Base-by-base conservation (phyloP, 37 sponge, comb jelly and placozoan species). In the Aplysina aerophoba region DNA sequence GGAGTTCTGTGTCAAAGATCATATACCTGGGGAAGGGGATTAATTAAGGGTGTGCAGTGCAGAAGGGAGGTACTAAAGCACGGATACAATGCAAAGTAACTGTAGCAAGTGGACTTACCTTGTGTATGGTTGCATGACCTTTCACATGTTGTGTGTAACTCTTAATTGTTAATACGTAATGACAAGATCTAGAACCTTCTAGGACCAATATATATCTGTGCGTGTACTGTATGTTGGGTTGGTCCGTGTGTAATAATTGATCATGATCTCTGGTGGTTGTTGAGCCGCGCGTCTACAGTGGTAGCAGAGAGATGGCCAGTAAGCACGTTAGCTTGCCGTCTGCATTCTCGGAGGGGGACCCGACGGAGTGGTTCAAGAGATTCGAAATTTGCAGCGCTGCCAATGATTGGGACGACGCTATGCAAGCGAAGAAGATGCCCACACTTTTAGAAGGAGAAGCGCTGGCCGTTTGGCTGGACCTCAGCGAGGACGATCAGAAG, bases 171-270 rank as follows among this genome's bases (percentile, higher is more conserved):
- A 79, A 1, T 36, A 6, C 65, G 64, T 64, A 95, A 94, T 54
- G 96, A 89, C 85, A 95, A 98, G 90, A 85, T 81, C 37, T 44
- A 44, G 50, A 44, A 8, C 50, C 50, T 44, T 44, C 50, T 44
- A 44, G 50, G 50, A 44, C 50, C 50, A 44, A 44, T 44, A 8
- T 44, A 44, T 44, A 44, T 44, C 3, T 44, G 50, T 8, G 8
- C 50, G 50, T 44, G 50, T 44, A 44, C 50, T 44, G 50, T 44
- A 44, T 44, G 50, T 44, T 44, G 50, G 8, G 3, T 3, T 44
- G 50, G 50, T 44, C 50, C 50, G 50, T 44, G 50, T 44, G 8
- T 44, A 44, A 44, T 44, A 44, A 44, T 44, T 44, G 50, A 44
- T n/a, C n/a, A n/a, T n/a, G n/a, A n/a, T 44, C 64, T 62, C 64